phyloP scores from a whole-genome alignment of 2,888 invertebrate species.

The Eurois occulta region DNA sequence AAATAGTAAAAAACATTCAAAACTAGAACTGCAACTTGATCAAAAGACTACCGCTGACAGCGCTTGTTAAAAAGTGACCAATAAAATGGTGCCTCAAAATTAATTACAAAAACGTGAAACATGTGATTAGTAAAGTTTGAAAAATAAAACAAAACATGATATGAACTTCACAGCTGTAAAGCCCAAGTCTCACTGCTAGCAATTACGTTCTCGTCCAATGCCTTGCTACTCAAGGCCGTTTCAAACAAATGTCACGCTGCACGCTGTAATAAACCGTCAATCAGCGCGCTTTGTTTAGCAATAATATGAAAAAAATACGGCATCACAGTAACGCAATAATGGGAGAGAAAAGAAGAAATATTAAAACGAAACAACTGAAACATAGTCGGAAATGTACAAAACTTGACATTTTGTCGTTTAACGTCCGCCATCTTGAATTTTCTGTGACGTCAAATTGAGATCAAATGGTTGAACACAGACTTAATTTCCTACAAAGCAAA shows the following conservation, averaged over 20 bases:
- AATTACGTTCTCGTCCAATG: slow-evolving; percentile 42
- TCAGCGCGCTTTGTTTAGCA: slow-evolving; percentile 12
- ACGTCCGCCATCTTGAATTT: slow-evolving; percentile 25
- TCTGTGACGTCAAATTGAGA: not conserved
- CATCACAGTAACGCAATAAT: not conserved
- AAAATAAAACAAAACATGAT: not conserved
- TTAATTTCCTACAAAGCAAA: not conserved
- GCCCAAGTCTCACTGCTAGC: slow-evolving; percentile 5
- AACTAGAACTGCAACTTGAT: not conserved
- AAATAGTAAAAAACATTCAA: not conserved
- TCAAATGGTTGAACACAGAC: not conserved
- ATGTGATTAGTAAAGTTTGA: not conserved
- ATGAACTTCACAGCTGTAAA: not conserved
- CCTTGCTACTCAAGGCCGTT: slow-evolving; percentile 13
- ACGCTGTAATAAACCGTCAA: slow-evolving; percentile 4
- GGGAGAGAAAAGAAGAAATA: not conserved
- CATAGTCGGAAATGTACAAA: not conserved
- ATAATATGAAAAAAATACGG: not conserved
- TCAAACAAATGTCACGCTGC: slow-evolving; percentile 22
- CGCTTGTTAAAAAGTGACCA: not conserved
- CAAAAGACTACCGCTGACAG: not conserved
- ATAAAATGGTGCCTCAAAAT: not conserved
- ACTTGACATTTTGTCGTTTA: slow-evolving; percentile 10
- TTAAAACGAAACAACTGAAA: not conserved
- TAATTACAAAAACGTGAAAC: not conserved